Conservation (phyloP, 1,140 invertebrate species). For the Campoletis sonorensis region DNA sequence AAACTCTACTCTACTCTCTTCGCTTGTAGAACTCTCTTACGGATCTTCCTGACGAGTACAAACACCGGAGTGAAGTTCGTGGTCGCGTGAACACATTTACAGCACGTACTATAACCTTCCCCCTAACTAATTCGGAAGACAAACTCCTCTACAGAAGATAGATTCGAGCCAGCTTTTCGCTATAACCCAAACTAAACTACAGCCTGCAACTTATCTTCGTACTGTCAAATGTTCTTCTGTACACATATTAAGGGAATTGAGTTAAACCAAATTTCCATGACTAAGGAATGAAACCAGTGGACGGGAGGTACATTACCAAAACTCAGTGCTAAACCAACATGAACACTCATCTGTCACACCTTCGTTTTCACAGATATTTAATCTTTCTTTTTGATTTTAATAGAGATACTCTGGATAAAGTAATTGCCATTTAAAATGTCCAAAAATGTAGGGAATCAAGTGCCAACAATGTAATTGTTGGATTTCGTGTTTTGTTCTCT, state of each 20-base stretch:
- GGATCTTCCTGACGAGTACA: not conserved
- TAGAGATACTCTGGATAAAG: too few relatives aligned
- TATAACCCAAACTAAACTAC: not conserved
- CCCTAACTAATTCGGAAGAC: slow-evolving; percentile 23
- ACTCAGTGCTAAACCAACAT: not conserved
- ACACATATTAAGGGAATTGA: not conserved
- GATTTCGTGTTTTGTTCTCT: too few relatives aligned
- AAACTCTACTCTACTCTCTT: not conserved
- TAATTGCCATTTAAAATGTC: too few relatives aligned
- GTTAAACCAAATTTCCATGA: not conserved
- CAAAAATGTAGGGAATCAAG: too few relatives aligned
- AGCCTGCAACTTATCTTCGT: not conserved
- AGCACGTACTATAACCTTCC: not conserved
- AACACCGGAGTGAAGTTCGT: slow-evolving; percentile 11
- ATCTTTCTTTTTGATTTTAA: too few relatives aligned
- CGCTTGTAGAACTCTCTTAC: not conserved
- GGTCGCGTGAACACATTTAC: slow-evolving; percentile 19
- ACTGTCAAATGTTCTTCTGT: slow-evolving; percentile 1
- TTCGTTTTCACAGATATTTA: too few relatives aligned
- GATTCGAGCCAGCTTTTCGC: not conserved
- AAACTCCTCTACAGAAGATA: slow-evolving; percentile 24
- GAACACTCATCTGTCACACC: too few relatives aligned
- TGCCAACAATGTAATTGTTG: too few relatives aligned
- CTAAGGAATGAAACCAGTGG: not conserved
- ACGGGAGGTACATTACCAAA: not conserved